Evolutionary conservation across 2,797 vertebrate species (phyloP), one percentile per base, ranked within the genome.

Genomic region (Eurystomus glaucurus): DNA sequence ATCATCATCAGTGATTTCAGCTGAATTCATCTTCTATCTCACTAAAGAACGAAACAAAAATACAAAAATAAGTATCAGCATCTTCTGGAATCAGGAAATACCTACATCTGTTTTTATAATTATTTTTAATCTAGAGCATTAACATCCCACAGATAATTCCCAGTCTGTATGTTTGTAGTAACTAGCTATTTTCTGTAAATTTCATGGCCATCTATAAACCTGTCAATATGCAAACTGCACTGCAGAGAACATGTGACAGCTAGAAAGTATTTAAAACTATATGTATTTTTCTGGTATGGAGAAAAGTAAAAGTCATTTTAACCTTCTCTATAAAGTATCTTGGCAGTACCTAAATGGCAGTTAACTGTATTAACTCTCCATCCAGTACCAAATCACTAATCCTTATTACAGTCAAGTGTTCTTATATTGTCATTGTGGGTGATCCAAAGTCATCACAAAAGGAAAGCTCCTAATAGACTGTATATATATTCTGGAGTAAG

Each of bases 11-110:
- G 98, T 97, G 96, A 98, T 97, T 98, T 98, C 98, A 98, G 97
- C 92, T 98, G 98, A 97, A 97, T 98, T 98, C 98, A 98, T 98
- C 98, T 98, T 98, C 97, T 97, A 96, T 92, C 89, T 93, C 96
- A 97, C 98, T 98, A 95, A 82, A 98, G 93, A 96, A 90, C 87
- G 93, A 96, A 68, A 95, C 41, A 97, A 72, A 97, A 83, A 84
- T 45, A 92, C 16, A 88, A 78, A 87, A 80, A 51, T 17, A 79
- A 70, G 5, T n/a, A 94, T 75, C 45, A 76, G 75, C 61, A 93
- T 43, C 69, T 83, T 88, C 45, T 77, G 82, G 26, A 66, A 68
- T 48, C 19, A 57, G 43, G 51, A 88, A 91, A 71, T 21, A 82
- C 1, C 71, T 80, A 11, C 23, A 76, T 55, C 16, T 50, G 6